phyloP scores from a whole-genome alignment of 2,888 invertebrate species.

The Vanessa cardui region DNA sequence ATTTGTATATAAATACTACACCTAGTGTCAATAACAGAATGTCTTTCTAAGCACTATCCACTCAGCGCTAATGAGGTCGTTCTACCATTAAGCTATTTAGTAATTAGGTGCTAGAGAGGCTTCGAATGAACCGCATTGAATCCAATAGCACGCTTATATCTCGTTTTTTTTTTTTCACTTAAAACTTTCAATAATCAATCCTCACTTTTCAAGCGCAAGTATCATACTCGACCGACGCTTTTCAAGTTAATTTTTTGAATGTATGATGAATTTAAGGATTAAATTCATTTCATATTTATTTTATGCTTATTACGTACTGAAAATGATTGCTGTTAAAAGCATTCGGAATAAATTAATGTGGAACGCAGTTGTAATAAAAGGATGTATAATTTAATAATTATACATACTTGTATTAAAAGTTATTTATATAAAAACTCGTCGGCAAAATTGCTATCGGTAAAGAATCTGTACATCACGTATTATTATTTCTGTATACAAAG shows the following conservation, averaged over 20 bases:
- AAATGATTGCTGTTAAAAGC: too few relatives aligned
- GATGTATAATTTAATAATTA: too few relatives aligned
- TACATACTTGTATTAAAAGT: too few relatives aligned
- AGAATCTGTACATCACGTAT: too few relatives aligned
- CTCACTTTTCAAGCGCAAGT: slow-evolving; percentile 5
- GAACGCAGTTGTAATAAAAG: too few relatives aligned
- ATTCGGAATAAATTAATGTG: too few relatives aligned
- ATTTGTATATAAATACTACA: slow-evolving; percentile 4
- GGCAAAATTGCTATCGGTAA: too few relatives aligned
- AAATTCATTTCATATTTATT: too few relatives aligned
- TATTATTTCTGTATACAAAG: too few relatives aligned
- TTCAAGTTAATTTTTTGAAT: background rate
- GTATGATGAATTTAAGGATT: background rate
- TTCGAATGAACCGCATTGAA: slow-evolving; percentile 51
- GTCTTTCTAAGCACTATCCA: slow-evolving; percentile 58
- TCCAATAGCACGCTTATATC: slow-evolving; percentile 27
- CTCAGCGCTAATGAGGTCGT: slow-evolving; percentile 66
- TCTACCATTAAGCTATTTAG: slow-evolving; percentile 73
- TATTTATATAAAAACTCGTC: too few relatives aligned
- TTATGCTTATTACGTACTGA: too few relatives aligned
- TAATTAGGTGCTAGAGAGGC: slow-evolving; percentile 68
- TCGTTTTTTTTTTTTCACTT: slow-evolving; percentile 15
- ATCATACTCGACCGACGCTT: background rate
- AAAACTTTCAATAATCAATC: slow-evolving; percentile 20
- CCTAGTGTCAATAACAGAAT: slow-evolving; percentile 42